phyloP scores from a whole-genome alignment of 2,797 vertebrate genomes.

The Leuciscus waleckii region DNA sequence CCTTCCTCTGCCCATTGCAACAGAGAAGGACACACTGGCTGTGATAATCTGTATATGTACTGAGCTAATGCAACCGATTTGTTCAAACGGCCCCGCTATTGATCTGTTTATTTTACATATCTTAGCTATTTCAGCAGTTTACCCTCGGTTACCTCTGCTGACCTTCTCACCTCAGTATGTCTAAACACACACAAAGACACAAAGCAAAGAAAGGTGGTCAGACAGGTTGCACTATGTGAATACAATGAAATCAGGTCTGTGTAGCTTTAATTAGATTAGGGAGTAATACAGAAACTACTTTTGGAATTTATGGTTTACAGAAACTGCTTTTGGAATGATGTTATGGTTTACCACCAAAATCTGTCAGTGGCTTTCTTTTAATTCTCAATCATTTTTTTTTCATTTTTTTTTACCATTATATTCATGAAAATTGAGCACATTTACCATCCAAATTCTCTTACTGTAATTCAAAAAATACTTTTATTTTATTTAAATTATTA shows the following conservation, averaged over 20 bases:
- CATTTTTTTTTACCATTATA: neutral
- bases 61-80: neutral
- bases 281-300: conserved; percentile 62
- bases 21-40: neutral
- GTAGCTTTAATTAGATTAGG: conserved; percentile 55
- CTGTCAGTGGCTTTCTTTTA: neutral
- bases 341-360: neutral
- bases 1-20: neutral
- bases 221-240: conserved; percentile 25
- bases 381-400: neutral
- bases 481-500: neutral
- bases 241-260: conserved; percentile 40
- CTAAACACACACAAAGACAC: conserved; percentile 27
- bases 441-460: neutral
- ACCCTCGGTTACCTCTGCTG: neutral
- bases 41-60: neutral
- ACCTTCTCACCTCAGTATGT: conserved; percentile 2
- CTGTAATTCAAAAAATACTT: neutral
- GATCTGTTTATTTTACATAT: neutral
- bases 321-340: conserved; percentile 50
- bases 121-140: neutral
- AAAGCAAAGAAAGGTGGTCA: conserved; percentile 42
- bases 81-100: neutral
- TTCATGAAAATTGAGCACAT: neutral
- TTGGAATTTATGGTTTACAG: conserved; percentile 18